These are phyloP conservation scores for Watsonalla cultraria DNA, from an alignment of 2,888 invertebrate genomes.

Conservation along the genomic window DNA sequence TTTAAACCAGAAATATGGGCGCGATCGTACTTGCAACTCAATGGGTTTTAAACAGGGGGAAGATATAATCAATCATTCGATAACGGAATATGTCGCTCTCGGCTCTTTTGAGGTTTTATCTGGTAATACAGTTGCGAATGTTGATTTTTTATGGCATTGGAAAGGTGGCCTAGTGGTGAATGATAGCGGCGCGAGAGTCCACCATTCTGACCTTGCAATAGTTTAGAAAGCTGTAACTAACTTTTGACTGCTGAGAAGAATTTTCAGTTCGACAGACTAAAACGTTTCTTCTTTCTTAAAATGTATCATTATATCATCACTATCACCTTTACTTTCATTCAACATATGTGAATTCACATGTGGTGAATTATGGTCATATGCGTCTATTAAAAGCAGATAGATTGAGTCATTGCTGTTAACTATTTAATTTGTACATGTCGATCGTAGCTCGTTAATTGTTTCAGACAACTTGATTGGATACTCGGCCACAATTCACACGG, in stretches of 20 bases:
- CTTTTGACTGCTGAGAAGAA: too few species aligned
- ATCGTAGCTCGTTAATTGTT: background rate
- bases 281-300: too few species aligned
- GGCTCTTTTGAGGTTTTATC: background rate
- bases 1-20: background rate
- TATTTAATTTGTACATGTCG: background rate
- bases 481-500: background rate
- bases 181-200: too few species aligned
- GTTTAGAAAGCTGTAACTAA: too few species aligned
- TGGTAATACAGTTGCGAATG: background rate
- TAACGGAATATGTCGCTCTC: background rate
- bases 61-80: conserved; percentile 1
- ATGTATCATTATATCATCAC: background rate
- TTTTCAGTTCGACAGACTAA: too few species aligned
- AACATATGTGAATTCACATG: background rate
- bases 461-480: background rate
- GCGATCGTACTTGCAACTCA: background rate
- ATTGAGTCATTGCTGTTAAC: conserved; percentile 1
- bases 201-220: too few species aligned
- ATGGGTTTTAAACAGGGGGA: background rate
- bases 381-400: background rate
- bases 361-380: background rate
- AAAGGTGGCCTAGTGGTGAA: background rate
- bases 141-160: background rate
- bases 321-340: background rate